These are phyloP conservation scores for Mactra quadrangularis DNA, from an alignment of 1,140 invertebrate species.

Conservation along the genomic window DNA sequence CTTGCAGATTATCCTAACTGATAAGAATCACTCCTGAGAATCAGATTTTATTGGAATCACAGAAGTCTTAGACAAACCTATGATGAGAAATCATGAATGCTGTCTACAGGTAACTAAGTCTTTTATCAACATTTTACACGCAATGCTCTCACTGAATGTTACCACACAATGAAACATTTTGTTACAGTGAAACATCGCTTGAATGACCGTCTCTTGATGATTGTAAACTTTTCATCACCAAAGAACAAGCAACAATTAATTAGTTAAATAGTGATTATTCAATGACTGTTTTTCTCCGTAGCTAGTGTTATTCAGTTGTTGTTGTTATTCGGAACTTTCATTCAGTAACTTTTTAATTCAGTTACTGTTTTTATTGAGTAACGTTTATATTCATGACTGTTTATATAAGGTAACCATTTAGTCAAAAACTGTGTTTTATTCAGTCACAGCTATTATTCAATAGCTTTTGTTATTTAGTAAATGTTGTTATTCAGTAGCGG, in stretches of 20 bases:
- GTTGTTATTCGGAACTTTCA: too few relatives aligned
- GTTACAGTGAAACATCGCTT: background rate
- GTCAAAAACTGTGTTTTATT: too few relatives aligned
- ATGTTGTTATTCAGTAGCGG: too few relatives aligned
- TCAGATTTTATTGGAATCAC: slow-evolving; percentile 2
- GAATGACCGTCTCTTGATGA: background rate
- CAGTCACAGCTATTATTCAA: too few relatives aligned
- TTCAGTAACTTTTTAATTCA: too few relatives aligned
- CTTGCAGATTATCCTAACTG: background rate
- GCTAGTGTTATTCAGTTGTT: background rate
- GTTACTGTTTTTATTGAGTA: too few relatives aligned
- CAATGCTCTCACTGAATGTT: background rate
- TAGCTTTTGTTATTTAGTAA: too few relatives aligned
- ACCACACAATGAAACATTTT: background rate
- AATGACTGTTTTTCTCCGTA: background rate
- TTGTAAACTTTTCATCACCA: background rate
- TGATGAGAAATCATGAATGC: background rate
- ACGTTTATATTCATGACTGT: too few relatives aligned
- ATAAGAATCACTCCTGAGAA: slow-evolving; percentile 7
- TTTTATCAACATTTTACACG: slow-evolving; percentile 26
- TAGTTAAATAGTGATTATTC: background rate
- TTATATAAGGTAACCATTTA: too few relatives aligned
- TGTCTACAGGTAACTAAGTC: background rate
- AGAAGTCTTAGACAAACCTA: slow-evolving; percentile 1
- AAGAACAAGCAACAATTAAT: background rate